Evolutionary conservation across 2,113 vertebrate genomes (phyloP), one percentile per base, ranked within the genome.

Genomic region (Henicopernis longicauda): DNA sequence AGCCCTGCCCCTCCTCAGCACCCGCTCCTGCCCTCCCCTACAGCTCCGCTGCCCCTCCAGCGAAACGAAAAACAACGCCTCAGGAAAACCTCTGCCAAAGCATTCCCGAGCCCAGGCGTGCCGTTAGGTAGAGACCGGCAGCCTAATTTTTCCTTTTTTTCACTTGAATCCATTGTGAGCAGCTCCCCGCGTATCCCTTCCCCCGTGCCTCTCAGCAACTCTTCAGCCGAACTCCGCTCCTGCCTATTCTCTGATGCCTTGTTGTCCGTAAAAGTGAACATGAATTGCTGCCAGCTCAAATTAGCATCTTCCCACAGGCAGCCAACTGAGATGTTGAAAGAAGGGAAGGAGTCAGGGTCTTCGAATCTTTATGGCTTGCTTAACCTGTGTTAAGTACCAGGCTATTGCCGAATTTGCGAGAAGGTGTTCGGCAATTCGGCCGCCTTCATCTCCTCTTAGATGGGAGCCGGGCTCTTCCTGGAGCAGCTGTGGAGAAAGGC

Each of bases 211-310:
- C 7, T 20, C 73, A 15, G 94, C 67, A 5, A 4, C 84, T 77
- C 80, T 45, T 9, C 50, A 49, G 90, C 89, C 16, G 1, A 45
- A 72, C 92, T 45, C 87, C 3, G 38, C 93, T 96, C 91, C 95
- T 63, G 80, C 73, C 94, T 91, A 27, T 95, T 92, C 93, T 96
- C 94, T 0, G 7, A 67, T 55, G 95, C 81, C 96, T 70, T 74
- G 81, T 86, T 84, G 92, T 84, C 93, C 95, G 77, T 92, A 73
- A 70, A 84, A 97, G 95, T 23, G 94, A 96, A 97, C 95, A 94
- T 50, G 90, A 95, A 74, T 96, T 62, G 78, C 96, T 96, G 95
- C 95, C 96, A 93, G 92, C 94, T 97, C 90, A 45, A n/a, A 94
- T 97, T 38, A 95, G 73, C 0, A 0, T 96, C 94, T 91, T 6